Evolutionary conservation across 2,113 vertebrate genomes (phyloP).

Genomic region (Boleophthalmus pectinirostris): DNA sequence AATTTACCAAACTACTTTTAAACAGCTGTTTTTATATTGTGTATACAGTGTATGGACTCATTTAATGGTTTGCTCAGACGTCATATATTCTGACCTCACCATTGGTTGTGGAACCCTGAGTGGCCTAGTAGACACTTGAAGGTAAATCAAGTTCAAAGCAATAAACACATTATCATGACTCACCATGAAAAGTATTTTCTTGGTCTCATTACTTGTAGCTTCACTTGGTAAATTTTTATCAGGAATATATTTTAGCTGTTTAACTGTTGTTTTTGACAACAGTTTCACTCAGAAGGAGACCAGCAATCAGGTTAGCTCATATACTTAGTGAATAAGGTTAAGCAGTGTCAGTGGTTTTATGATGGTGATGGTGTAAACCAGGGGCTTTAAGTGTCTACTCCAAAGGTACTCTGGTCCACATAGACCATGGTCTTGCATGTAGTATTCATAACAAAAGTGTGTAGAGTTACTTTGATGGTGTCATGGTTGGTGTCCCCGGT

Average conservation of each 20-base stretch:
- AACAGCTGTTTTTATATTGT: constrained; percentile 74
- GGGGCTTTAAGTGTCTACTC: constrained; percentile 66
- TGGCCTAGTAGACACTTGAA: constrained; percentile 73
- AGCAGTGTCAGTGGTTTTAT: constrained; percentile 33
- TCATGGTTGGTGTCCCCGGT: constrained; percentile 16
- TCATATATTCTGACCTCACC: constrained; percentile 69
- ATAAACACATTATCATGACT: constrained; percentile 75
- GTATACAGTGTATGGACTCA: constrained; percentile 69
- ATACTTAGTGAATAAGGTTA: constrained; percentile 28
- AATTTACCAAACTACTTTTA: constrained; percentile 77
- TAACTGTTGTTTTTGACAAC: constrained; percentile 25
- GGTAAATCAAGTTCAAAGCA: constrained; percentile 78
- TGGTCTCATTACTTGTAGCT: constrained; percentile 67
- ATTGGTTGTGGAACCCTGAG: constrained; percentile 69
- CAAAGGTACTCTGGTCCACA: constrained; percentile 71
- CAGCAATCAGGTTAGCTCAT: constrained; percentile 36
- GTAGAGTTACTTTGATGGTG: constrained; percentile 3
- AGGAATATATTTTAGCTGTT: constrained; percentile 45
- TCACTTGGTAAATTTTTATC: constrained; percentile 52
- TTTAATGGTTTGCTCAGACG: constrained; percentile 69
- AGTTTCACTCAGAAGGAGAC: constrained; percentile 32
- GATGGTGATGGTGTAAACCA: constrained; percentile 39
- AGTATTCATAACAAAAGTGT: constrained; percentile 14
- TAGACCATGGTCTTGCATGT: constrained; percentile 52
- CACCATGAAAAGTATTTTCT: constrained; percentile 56